These are phyloP conservation scores for Varanus salvator DNA, from an alignment of 2,113 vertebrate genomes.

Conservation along the genomic window DNA sequence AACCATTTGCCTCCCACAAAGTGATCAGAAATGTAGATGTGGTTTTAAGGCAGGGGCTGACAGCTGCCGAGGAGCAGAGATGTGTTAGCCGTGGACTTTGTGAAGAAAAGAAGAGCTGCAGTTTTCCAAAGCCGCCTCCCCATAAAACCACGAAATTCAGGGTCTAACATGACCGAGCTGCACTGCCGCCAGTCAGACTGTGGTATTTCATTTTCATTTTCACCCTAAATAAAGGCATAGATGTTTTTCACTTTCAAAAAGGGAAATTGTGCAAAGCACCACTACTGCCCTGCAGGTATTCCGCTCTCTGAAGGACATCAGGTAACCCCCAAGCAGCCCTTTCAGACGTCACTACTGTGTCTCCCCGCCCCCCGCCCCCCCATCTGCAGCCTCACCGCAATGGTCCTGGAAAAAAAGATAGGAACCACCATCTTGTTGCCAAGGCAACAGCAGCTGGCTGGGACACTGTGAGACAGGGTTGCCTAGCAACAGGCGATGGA, in stretches of 20 bases:
- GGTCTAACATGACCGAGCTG: no score
- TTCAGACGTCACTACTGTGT: constrained; percentile 61
- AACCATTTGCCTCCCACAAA: no score
- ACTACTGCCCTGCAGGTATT: background rate
- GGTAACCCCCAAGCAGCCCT: background rate
- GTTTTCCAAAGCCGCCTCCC: no score
- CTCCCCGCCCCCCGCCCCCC: constrained; percentile 23
- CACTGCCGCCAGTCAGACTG: background rate
- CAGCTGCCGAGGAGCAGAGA: no score
- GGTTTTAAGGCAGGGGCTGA: no score
- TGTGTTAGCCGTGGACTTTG: no score
- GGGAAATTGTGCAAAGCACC: background rate
- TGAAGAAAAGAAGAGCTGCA: no score
- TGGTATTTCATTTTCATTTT: background rate
- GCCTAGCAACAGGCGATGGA: constrained; percentile 62
- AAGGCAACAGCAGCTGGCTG: constrained; percentile 68
- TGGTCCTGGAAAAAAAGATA: constrained; percentile 35
- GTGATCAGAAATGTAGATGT: no score
- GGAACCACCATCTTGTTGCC: constrained; percentile 62
- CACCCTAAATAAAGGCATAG: no score
- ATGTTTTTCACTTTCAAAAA: background rate
- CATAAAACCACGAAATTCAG: no score
- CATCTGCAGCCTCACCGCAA: constrained; percentile 41
- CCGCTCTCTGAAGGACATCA: constrained; percentile 7
- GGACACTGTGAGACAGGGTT: constrained; percentile 58